Percentiles rank a stretch among this genome's conserved stretches.
phyloP scores from a whole-genome alignment of 2,888 invertebrate genomes.

The Sarcophaga rosellei region DNA sequence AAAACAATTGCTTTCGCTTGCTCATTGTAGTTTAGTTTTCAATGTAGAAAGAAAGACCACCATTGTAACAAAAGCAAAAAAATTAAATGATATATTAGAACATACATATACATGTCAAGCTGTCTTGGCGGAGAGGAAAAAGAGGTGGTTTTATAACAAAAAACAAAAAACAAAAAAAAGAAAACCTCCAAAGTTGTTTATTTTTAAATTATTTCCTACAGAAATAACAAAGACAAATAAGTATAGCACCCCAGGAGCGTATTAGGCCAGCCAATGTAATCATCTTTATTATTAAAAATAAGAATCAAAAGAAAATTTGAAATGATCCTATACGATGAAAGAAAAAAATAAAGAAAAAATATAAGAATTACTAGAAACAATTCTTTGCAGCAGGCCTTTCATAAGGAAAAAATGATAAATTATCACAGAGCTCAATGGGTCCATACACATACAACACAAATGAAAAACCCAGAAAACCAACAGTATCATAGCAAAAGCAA shows the following conservation, averaged over 20 bases:
- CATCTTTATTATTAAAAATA: slow-evolving; percentile 70
- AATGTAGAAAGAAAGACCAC: slow-evolving; percentile 48
- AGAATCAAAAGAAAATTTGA: slow-evolving; percentile 31
- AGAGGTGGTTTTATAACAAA: slow-evolving; percentile 40
- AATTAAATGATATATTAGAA: slow-evolving; percentile 23
- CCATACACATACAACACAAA: slow-evolving; percentile 30
- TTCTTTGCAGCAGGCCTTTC: slow-evolving; percentile 62
- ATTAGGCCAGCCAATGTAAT: slow-evolving; percentile 65
- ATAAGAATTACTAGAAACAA: slow-evolving; percentile 20
- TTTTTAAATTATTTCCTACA: slow-evolving; percentile 46
- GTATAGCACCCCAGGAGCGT: slow-evolving; percentile 77
- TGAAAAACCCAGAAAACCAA: slow-evolving; percentile 26
- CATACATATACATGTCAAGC: neutral
- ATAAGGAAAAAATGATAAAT: slow-evolving; percentile 75
- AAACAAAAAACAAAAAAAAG: slow-evolving; percentile 15
- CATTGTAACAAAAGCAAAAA: slow-evolving; percentile 25
- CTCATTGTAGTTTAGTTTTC: neutral
- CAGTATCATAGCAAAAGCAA: slow-evolving; percentile 35
- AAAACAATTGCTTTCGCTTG: slow-evolving; percentile 1
- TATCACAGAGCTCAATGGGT: slow-evolving; percentile 71
- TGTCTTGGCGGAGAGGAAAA: slow-evolving; percentile 8
- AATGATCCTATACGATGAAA: neutral
- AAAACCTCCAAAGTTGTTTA: slow-evolving; percentile 45
- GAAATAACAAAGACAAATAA: slow-evolving; percentile 28
- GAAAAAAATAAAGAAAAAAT: slow-evolving; percentile 14